Conservation (phyloP, 2,888 invertebrate species). For the Ophion ellenae region DNA sequence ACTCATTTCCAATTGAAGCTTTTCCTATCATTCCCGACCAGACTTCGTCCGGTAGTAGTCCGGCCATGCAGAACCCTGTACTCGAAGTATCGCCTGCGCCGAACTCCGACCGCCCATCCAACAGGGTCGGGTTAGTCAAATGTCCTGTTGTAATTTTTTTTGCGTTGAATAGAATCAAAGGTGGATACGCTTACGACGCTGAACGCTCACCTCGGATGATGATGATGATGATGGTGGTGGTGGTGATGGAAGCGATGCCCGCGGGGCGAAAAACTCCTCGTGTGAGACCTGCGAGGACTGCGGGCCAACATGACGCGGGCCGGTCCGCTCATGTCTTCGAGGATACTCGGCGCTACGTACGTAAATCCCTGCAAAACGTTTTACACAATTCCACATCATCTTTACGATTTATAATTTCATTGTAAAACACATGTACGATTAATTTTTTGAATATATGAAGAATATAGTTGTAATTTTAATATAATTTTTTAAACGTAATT, state of each 20-base stretch:
- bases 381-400: not conserved
- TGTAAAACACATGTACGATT: too few relatives aligned
- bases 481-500: too few relatives aligned
- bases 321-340: constrained; percentile 93
- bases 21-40: too few relatives aligned
- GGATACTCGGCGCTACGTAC: constrained; percentile 98
- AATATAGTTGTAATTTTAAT: too few relatives aligned
- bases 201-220: constrained; percentile 63
- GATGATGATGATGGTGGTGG: constrained; percentile 69
- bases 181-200: too few relatives aligned
- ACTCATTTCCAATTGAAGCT: too few relatives aligned
- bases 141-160: too few relatives aligned
- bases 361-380: constrained; percentile 93
- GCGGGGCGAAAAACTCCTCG: constrained; percentile 78
- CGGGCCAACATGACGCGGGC: constrained; percentile 88
- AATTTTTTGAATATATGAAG: too few relatives aligned
- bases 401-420: too few relatives aligned
- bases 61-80: too few relatives aligned
- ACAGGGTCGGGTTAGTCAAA: too few relatives aligned
- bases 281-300: constrained; percentile 75
- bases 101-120: not conserved
- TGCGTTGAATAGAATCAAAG: not conserved
- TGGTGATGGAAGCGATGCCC: constrained; percentile 70
- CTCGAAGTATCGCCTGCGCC: too few relatives aligned
- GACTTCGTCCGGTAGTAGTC: not conserved